Conservation (phyloP, 2,113 vertebrate genomes). For the Semnornis frantzii region DNA sequence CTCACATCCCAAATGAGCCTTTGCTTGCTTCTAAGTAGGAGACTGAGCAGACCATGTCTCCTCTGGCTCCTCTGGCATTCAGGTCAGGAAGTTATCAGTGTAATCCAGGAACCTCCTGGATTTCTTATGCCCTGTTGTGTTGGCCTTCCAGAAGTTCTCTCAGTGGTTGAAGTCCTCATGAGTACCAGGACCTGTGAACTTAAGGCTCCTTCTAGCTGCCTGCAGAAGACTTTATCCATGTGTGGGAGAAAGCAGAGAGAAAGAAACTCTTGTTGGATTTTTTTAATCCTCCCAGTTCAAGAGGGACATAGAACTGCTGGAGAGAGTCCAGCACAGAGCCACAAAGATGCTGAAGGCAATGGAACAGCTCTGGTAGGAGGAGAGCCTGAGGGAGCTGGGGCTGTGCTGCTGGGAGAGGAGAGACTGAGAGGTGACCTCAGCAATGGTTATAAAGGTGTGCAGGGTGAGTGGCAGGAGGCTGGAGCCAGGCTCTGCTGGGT, state of each 20-base stretch:
- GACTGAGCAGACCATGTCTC: not conserved
- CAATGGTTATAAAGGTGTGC: too few species aligned
- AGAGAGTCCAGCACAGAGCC: too few species aligned
- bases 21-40: not conserved
- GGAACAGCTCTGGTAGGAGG: too few species aligned
- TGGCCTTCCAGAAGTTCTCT: not conserved
- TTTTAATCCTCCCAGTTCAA: not conserved
- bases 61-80: not conserved
- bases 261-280: not conserved
- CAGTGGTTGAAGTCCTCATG: not conserved
- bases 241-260: not conserved
- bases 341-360: too few species aligned
- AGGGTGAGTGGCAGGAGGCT: too few species aligned
- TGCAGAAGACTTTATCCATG: not conserved
- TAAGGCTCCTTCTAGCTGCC: not conserved
- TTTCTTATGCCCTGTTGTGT: not conserved
- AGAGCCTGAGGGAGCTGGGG: too few species aligned
- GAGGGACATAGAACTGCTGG: too few species aligned
- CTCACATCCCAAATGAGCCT: not conserved
- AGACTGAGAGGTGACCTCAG: too few species aligned
- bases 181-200: not conserved
- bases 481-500: too few species aligned
- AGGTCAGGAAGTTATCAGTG: not conserved
- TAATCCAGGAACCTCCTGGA: not conserved
- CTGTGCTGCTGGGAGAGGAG: too few species aligned